These are phyloP conservation scores for Thoracochromis brauschi DNA, from an alignment of 2,113 vertebrate genomes.

Conservation along the genomic window DNA sequence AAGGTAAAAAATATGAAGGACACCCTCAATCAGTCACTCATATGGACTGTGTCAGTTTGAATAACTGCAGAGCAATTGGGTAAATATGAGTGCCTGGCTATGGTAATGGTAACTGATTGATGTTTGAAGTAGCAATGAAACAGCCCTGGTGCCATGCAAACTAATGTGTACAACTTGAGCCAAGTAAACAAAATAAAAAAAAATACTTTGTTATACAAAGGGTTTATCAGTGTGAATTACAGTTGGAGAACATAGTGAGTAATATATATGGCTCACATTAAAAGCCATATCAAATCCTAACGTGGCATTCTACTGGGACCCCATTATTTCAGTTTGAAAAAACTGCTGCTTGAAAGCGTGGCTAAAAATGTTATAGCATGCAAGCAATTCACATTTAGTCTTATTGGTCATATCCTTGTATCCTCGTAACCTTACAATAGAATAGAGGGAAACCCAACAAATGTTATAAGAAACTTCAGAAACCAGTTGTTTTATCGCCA, in stretches of 20 bases:
- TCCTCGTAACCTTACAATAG: neutral
- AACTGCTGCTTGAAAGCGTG: neutral
- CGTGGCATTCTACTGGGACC: neutral
- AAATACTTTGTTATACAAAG: neutral
- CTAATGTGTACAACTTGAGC: neutral
- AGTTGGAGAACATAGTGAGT: neutral
- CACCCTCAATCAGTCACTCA: conserved; percentile 24
- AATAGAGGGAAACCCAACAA: neutral
- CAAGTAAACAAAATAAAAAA: neutral
- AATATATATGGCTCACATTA: neutral
- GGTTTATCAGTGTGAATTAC: neutral
- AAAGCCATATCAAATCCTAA: neutral
- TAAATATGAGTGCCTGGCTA: conserved; percentile 7
- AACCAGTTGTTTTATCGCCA: neutral
- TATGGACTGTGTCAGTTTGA: conserved; percentile 41
- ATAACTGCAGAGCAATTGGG: conserved; percentile 11
- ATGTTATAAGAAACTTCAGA: neutral
- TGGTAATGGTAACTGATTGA: conserved; percentile 28
- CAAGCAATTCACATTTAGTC: neutral
- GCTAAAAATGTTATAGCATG: neutral
- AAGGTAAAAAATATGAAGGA: conserved; percentile 23
- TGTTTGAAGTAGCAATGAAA: conserved; percentile 1
- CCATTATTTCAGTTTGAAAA: neutral
- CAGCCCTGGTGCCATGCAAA: neutral
- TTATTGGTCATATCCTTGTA: neutral